Evolutionary conservation across 1,140 invertebrate genomes (phyloP), one percentile per base, ranked within the genome.

Genomic region (Pseudomyrmex pallidus): DNA sequence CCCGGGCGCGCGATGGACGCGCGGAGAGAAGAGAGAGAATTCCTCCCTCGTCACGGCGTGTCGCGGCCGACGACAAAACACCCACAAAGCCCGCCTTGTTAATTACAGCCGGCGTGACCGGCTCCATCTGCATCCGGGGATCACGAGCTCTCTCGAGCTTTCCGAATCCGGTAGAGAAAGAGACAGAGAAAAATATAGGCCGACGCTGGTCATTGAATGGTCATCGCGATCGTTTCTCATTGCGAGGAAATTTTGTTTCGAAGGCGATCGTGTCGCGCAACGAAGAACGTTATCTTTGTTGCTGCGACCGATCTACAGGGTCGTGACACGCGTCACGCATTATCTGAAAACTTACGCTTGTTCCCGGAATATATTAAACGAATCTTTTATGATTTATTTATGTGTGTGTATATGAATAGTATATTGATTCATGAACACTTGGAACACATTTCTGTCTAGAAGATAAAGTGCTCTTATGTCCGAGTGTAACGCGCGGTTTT

Each of bases 1-100:
- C 72, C 77, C 63, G 73, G 62, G 17, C 52, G 59, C 12, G 54
- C 73, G 72, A 85, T 84, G 85, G 84, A 83, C 86, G 85, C 54
- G 89, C 35, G 35, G 35, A 35, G 35, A 35, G 35, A 35, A 35
- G 35, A 35, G 82, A 91, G 76, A 72, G 86, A 93, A 92, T 92
- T 93, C 90, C 89, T 91, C 87, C 87, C 90, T 92, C 89, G 88
- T 91, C 90, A 91, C 86, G 86, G 90, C 90, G 84, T 91, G 90
- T 91, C 92, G 91, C 91, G 87, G 70, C 83, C 85, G 89, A 90
- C 91, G 93, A 94, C 93, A 94, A 93, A 93, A 91, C 90, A 86
- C 85, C 76, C 84, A 93, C 92, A 94, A 94, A 91, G 93, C 57
- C 76, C 46, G 90, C 92, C 90, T 94, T 94, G 93, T 94, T 94